Evolutionary conservation across 2,113 vertebrate species (phyloP).

Genomic region (Miniopterus natalensis): DNA sequence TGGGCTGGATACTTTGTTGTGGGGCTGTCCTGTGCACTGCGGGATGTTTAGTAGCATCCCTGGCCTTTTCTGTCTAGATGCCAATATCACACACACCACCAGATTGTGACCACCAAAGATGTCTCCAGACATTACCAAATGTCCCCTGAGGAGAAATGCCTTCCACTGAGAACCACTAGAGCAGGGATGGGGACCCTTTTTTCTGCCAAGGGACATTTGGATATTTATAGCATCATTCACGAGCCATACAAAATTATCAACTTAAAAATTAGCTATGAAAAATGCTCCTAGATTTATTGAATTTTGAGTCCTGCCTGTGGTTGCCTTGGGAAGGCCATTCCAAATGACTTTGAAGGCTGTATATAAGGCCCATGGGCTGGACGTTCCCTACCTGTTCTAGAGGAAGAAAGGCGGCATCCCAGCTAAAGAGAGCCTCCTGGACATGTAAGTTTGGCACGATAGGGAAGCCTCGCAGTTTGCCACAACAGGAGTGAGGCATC

Average conservation of each 20-base stretch:
- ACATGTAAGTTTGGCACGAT: background rate
- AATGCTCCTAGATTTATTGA: no score
- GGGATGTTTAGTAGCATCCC: background rate
- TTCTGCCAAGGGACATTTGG: no score
- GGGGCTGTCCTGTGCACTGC: background rate
- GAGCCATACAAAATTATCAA: no score
- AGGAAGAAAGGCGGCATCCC: background rate
- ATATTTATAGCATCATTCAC: no score
- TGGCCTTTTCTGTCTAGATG: background rate
- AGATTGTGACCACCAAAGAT: background rate
- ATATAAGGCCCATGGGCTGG: no score
- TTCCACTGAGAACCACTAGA: background rate
- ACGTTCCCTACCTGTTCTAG: no score
- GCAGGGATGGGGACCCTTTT: no score
- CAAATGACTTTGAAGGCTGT: no score
- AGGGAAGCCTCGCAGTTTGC: background rate
- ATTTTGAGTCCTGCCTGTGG: no score
- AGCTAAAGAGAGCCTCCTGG: background rate
- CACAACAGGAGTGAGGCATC: fast-evolving
- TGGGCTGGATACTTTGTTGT: background rate
- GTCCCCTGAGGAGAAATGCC: background rate
- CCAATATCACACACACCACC: background rate
- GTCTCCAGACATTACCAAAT: background rate
- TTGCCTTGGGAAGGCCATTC: no score
- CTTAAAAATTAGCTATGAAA: no score